phyloP scores from a whole-genome alignment of 2,797 vertebrate species.

The Zalophus californianus region DNA sequence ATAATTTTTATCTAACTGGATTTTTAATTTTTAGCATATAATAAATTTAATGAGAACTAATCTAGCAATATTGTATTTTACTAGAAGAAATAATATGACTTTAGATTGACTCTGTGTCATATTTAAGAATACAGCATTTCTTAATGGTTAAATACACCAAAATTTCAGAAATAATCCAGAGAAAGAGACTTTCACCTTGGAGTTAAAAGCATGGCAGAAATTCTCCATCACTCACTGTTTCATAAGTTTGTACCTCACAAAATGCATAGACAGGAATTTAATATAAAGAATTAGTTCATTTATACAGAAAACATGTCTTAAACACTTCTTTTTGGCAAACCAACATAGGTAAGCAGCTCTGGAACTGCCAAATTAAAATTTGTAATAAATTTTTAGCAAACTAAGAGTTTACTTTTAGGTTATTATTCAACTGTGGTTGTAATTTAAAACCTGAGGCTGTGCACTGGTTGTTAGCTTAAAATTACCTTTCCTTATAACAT shows the following conservation, averaged over 20 bases:
- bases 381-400: conserved; percentile 87
- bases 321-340: conserved; percentile 88
- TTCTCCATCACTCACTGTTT: conserved; percentile 91
- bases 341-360: conserved; percentile 89
- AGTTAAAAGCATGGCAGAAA: conserved; percentile 90
- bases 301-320: conserved; percentile 91
- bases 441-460: conserved; percentile 98
- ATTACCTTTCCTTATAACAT: conserved; percentile 93
- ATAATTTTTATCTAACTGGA: conserved; percentile 80
- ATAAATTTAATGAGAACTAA: conserved; percentile 85
- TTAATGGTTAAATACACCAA: conserved; percentile 87
- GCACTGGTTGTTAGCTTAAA: conserved; percentile 94
- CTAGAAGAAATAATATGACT: conserved; percentile 87
- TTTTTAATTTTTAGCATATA: conserved; percentile 84
- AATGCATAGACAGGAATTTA: conserved; percentile 93
- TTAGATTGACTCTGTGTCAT: conserved; percentile 87
- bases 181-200: conserved; percentile 89
- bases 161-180: conserved; percentile 87
- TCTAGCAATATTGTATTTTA: conserved; percentile 85
- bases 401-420: conserved; percentile 89
- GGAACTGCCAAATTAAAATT: conserved; percentile 89
- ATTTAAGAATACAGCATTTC: conserved; percentile 88
- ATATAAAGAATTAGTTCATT: conserved; percentile 92
- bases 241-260: conserved; percentile 92
- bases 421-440: conserved; percentile 94